Conservation (phyloP, 2,888 invertebrate species). For the Agrotis puta region DNA sequence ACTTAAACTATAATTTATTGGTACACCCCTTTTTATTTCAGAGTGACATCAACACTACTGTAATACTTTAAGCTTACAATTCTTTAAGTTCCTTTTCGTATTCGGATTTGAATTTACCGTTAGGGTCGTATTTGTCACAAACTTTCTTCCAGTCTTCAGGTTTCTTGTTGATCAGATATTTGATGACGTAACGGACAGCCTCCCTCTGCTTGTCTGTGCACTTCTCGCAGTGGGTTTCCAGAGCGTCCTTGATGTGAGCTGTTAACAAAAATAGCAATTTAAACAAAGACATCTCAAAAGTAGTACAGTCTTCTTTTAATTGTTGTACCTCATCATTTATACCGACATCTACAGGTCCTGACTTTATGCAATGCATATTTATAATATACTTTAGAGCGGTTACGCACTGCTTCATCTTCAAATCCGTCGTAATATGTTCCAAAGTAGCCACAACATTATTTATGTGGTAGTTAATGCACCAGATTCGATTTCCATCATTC, state of each 20-base stretch:
- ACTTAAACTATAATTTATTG: slow-evolving; percentile 35
- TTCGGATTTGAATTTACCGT: slow-evolving; percentile 69
- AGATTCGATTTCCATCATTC: no score
- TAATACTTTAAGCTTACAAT: slow-evolving; percentile 32
- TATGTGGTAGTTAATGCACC: no score
- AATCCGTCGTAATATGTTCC: no score
- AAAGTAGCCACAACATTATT: no score
- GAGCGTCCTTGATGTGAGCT: slow-evolving; percentile 82
- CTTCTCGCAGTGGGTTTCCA: slow-evolving; percentile 80
- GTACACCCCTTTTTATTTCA: slow-evolving; percentile 7
- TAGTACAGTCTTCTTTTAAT: no score
- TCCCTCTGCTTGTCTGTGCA: slow-evolving; percentile 78
- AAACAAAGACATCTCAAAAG: not conserved
- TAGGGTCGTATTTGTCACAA: slow-evolving; percentile 73
- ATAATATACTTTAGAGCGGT: no score
- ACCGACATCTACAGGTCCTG: no score
- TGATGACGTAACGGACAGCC: slow-evolving; percentile 76
- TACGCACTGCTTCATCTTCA: no score
- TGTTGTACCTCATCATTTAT: no score
- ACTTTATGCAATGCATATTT: no score
- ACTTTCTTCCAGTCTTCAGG: slow-evolving; percentile 75
- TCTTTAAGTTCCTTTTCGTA: slow-evolving; percentile 75
- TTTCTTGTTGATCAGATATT: slow-evolving; percentile 81
- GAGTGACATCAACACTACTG: not conserved
- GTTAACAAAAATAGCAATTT: slow-evolving; percentile 42